Evolutionary conservation across 2,797 vertebrate genomes (phyloP).

Genomic region (Melanotaenia pygmaea): DNA sequence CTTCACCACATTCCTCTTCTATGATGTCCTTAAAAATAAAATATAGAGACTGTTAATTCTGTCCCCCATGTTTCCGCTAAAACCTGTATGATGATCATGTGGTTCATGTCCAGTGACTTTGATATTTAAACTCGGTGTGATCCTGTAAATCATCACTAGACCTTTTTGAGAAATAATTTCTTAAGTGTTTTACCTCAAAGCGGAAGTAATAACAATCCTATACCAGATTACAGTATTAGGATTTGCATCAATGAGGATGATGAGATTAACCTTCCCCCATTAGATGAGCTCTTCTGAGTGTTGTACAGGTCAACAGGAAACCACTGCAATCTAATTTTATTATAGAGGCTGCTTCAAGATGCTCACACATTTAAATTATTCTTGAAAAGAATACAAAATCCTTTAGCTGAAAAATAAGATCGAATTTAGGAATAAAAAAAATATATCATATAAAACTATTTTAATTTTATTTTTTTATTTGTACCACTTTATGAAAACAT

Average conservation of each 20-base stretch:
- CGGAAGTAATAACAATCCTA: neutral
- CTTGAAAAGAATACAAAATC: neutral
- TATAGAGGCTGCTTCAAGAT: neutral
- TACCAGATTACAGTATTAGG: neutral
- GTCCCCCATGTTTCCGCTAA: neutral
- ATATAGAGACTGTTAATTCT: neutral
- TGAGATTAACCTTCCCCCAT: slow-evolving; percentile 3
- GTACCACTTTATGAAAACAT: neutral
- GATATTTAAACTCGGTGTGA: neutral
- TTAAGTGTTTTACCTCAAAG: neutral
- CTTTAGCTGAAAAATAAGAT: neutral
- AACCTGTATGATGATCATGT: neutral
- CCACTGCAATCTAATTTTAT: neutral
- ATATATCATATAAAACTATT: too few species aligned
- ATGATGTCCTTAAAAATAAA: neutral
- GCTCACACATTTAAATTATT: neutral
- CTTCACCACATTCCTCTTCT: neutral
- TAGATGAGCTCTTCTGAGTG: neutral
- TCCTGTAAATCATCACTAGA: too few species aligned
- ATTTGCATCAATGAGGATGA: neutral
- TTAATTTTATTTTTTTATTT: too few species aligned
- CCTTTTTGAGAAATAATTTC: neutral
- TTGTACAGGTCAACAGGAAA: slow-evolving; percentile 11
- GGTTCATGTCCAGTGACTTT: neutral
- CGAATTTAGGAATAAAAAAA: too few species aligned